Evolutionary conservation across 2,113 vertebrate genomes (phyloP), one percentile per base, ranked within the genome.

Genomic region (Macrotus californicus): DNA sequence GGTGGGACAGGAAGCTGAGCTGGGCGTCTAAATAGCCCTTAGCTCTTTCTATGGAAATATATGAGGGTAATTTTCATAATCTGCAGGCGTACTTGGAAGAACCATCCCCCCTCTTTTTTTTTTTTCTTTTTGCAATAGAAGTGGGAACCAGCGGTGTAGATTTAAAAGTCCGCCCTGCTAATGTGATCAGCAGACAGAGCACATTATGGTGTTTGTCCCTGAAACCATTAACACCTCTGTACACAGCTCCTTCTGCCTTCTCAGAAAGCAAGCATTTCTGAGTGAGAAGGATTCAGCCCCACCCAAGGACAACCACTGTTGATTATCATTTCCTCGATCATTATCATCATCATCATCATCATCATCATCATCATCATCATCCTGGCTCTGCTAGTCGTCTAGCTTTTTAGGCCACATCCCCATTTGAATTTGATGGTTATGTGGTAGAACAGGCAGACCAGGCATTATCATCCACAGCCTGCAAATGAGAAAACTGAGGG

Each of bases 11-110:
- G 56, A 84, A 70, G 89, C 80, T 86, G 29, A 94, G 90, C 73
- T 81, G 50, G 50, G 87, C 21, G 72, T 83, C 93, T 79, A 56
- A 92, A 93, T 73, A 91, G 85, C 92, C 84, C 92, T 94, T 88
- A 87, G 92, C 87, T 92, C 75, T 80, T 97, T 95, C 96, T 95
- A 0, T 96, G 39, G 95, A 95, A 93, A 96, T 97, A 56, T 70
- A 43, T 95, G 96, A 97, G 95, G 87, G 67, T 72, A 69, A 34
- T 94, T 91, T 97, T 97, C 80, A 72, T 96, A 96, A 96, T 89
- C 97, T 92, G 75, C 48, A 93, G 90, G 48, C 56, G 70, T 87
- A 67, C 92, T 43, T 88, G 89, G 92, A 96, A 94, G 94, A 95
- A 73, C 77, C 72, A 56, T 41, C 76, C 16, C 46, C 56, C 41